These are phyloP conservation scores for Calcarius lapponicus DNA, from an alignment of 2,797 vertebrate genomes.

Conservation along the genomic window DNA sequence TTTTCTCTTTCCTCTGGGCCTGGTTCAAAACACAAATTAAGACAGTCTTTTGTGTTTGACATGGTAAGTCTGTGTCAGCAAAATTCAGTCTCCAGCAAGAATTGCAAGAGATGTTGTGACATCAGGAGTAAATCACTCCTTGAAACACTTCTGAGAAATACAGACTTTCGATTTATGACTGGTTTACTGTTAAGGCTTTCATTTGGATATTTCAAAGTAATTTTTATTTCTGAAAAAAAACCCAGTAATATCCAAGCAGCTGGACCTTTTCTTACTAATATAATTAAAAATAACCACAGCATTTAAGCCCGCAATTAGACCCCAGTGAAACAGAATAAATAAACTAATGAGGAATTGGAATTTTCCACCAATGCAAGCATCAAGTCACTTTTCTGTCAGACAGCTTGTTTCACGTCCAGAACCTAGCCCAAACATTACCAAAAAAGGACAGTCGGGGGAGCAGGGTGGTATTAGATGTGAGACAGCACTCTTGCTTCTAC, in stretches of 20 bases:
- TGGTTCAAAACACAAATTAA: background rate
- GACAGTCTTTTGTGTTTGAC: background rate
- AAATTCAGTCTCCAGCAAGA: background rate
- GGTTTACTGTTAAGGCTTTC: background rate
- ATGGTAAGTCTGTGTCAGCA: background rate
- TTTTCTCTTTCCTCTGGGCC: background rate
- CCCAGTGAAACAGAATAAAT: background rate
- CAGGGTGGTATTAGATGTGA: background rate
- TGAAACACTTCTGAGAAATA: background rate
- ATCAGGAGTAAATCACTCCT: background rate
- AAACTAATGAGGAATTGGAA: background rate
- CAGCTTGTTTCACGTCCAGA: background rate
- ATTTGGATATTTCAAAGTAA: background rate
- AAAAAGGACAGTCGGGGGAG: background rate
- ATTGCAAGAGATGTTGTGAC: background rate
- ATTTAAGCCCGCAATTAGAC: background rate
- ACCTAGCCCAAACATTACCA: slow-evolving; percentile 1
- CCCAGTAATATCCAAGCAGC: background rate
- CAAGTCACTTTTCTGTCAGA: background rate
- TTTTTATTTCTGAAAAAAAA: background rate
- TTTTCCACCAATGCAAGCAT: background rate
- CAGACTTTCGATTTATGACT: fast-evolving
- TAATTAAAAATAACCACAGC: background rate
- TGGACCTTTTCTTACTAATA: background rate
- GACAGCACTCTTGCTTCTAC: background rate